Base-by-base conservation (phyloP, 2,113 vertebrate genomes). In the Tragelaphus imberbis region DNA sequence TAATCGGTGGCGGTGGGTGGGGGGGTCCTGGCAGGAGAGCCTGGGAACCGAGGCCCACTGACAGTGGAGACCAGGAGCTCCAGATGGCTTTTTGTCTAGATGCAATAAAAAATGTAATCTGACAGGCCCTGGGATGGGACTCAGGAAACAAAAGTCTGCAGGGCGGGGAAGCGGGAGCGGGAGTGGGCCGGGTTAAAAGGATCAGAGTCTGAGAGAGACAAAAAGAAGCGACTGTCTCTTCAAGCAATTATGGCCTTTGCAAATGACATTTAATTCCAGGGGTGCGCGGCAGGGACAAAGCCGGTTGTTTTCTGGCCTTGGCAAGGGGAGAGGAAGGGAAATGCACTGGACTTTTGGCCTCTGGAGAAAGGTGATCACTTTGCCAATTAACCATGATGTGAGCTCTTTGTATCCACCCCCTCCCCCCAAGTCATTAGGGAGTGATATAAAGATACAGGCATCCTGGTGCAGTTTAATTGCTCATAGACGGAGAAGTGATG, bases 41-140 rank as follows among this genome's bases (percentile, higher is more conserved):
- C 92, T 58, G 97, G 94, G 96, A 98, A 96, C 28, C 56, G 97
- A 98, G 71, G 2, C 61, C n/a, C 95, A 30, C 97, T 49, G 4
- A 98, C 51, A 90, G 95, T 0, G 5, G 92, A 91, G 94, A 97
- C 1, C 85, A 93, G 97, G 95, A 94, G 96, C 98, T 98, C 98
- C 99, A 99, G 99, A 98, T 98, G 99, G 98, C 98, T 98, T 98
- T 95, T 98, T 81, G 84, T 65, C 97, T 99, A 92, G 21, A 95
- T 40, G 97, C 97, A 98, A 98, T 98, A 98, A 98, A 98, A 98
- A 98, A 98, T 97, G 15, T 91, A 95, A 98, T 96, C 98, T 98
- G 98, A 98, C 98, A 98, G 98, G 97, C 98, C 89, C 94, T 65
- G 94, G 97, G 40, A 89, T 97, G 97, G 96, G 98, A 97, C 97